Evolutionary conservation across 2,113 vertebrate genomes (phyloP).

Genomic region (Thinocorus orbignyianus): DNA sequence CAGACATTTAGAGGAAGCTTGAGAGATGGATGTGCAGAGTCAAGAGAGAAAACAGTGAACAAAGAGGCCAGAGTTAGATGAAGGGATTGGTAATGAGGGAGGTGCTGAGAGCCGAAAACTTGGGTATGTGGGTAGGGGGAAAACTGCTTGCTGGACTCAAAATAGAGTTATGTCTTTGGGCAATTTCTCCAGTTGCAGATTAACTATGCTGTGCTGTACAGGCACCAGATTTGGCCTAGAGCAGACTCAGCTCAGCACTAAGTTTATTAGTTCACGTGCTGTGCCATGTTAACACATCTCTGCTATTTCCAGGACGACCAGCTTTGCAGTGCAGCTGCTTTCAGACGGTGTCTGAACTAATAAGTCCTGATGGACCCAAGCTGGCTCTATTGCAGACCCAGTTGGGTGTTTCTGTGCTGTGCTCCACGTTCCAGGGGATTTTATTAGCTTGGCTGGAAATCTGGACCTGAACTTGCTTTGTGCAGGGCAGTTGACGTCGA

Average conservation of each 20-base stretch:
- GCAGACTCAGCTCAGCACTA: constrained; percentile 14
- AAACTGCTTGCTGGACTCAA: background rate
- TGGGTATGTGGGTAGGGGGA: background rate
- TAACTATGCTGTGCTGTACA: background rate
- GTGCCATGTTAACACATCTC: constrained; percentile 59
- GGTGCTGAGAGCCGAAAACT: background rate
- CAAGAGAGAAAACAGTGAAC: background rate
- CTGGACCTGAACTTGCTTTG: background rate
- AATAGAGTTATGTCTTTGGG: background rate
- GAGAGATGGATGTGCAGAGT: background rate
- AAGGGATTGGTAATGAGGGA: background rate
- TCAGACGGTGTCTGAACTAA: constrained; percentile 36
- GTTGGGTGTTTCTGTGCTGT: constrained; percentile 41
- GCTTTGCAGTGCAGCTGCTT: constrained; percentile 51
- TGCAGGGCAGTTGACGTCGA: background rate
- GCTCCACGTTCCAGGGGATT: constrained; percentile 19
- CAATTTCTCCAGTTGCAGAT: background rate
- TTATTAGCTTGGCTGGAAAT: constrained; percentile 54
- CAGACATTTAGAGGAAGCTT: background rate
- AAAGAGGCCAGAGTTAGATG: background rate
- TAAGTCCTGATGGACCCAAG: constrained; percentile 45
- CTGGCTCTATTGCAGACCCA: constrained; percentile 16
- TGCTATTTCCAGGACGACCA: constrained; percentile 43
- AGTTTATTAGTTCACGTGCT: constrained; percentile 47
- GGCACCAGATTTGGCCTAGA: constrained; percentile 29